phyloP scores from a whole-genome alignment of 1,140 invertebrate genomes.

The Macrobrachium nipponense region DNA sequence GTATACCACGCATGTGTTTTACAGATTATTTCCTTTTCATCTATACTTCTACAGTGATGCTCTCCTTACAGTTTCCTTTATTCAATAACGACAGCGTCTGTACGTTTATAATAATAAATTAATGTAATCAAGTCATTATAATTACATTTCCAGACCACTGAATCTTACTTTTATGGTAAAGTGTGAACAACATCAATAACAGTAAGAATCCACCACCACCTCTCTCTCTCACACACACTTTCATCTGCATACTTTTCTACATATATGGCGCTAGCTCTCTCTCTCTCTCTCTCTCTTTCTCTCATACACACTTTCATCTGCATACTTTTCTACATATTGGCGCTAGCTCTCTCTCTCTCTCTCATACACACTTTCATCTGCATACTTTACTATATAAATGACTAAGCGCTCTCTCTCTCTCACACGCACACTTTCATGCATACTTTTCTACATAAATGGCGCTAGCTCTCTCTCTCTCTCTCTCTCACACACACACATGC shows the following conservation, averaged over 20 bases:
- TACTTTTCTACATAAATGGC: too few species aligned
- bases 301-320: background rate
- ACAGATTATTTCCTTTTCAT: too few species aligned
- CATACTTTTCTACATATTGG: background rate
- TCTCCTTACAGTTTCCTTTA: too few species aligned
- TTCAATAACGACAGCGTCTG: too few species aligned
- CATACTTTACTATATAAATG: background rate
- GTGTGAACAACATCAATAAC: background rate
- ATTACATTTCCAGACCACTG: too few species aligned
- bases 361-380: background rate
- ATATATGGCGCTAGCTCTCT: too few species aligned
- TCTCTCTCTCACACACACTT: background rate
- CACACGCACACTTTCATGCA: background rate
- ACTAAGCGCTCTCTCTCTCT: slow-evolving; percentile 12
- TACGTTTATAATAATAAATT: too few species aligned
- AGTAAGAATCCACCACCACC: background rate
- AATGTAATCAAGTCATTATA: too few species aligned
- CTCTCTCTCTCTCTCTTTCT: background rate
- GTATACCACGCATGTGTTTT: too few species aligned
- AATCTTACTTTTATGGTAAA: too few species aligned
- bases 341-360: slow-evolving; percentile 21
- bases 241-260: too few species aligned
- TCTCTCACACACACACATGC: background rate
- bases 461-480: background rate
- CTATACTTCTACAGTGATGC: too few species aligned